Base-by-base conservation (phyloP, 2,113 vertebrate genomes). In the Climacteris rufus region DNA sequence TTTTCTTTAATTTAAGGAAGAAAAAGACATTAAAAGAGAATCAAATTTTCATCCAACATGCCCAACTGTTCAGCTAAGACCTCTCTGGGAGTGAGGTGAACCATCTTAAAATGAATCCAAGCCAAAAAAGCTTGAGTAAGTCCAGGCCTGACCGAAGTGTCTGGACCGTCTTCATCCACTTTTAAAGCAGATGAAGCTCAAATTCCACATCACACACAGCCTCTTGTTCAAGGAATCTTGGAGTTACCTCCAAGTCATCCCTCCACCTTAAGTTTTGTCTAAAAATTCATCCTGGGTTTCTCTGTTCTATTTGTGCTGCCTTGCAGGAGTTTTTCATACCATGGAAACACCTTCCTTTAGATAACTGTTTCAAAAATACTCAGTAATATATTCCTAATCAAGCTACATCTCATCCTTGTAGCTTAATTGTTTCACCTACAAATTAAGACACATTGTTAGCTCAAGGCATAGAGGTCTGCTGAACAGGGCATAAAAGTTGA, bases 81-180 rank as follows among this genome's bases (percentile, higher is more conserved):
- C 92, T 88, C 87, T 92, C 85, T 77, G 82, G 85, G 85, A 90
- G 40, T 69, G 75, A 93, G 12, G 37, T 57, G 92, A 96, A 93
- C 85, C 45, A 69, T 85, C 65, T 75, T 33, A 69, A 77, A 64
- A 72, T 28, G 66, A 88, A 90, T 27, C 70, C 40, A 76, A 50
- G 90, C 66, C 82, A 92, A 76, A 80, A 75, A 2, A 52, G 25
- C 40, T 78, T 89, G 83, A 95, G 80, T 85, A 93, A 86, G 70
- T 89, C 89, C 94, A 94, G 93, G 76, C 82, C 83, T 64, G 64
- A 91, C 72, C 83, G 72, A 93, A 90, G 61, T 30, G 33, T 89
- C 91, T 90, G 94, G 79, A 40, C 60, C 78, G 33, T 52, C 87
- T 89, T 94, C 53, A 64, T 84, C 44, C 13, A 68, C 89, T 82